Evolutionary conservation across 2,113 vertebrate genomes (phyloP).

Genomic region (Grus americana): DNA sequence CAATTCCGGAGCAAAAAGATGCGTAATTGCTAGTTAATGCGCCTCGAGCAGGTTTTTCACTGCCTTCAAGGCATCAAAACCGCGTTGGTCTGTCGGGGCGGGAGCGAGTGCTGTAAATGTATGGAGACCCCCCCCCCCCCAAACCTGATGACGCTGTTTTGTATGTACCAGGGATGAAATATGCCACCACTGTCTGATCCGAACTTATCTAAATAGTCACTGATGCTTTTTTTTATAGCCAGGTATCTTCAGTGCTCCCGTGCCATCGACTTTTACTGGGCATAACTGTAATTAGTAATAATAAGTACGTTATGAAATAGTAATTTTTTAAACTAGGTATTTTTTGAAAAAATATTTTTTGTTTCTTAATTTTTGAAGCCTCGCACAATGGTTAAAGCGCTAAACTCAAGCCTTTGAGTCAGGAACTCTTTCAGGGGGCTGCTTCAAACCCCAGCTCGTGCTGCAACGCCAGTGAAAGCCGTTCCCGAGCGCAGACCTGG

Average conservation of each 20-base stretch:
- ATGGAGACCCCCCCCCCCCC: background rate
- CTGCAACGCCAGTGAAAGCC: background rate
- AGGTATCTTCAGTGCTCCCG: background rate
- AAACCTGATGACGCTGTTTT: background rate
- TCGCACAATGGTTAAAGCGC: background rate
- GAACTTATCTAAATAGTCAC: background rate
- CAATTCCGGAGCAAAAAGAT: background rate
- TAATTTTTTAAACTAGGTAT: fast-evolving
- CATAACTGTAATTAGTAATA: background rate
- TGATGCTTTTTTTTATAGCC: background rate
- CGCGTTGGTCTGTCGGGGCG: background rate
- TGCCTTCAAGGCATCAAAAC: background rate
- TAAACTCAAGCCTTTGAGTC: background rate
- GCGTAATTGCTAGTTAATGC: background rate
- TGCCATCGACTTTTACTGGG: background rate
- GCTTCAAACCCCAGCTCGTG: too few relatives aligned
- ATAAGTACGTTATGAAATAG: background rate
- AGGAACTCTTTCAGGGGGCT: background rate
- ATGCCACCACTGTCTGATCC: fast-evolving
- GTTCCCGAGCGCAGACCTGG: fast-evolving
- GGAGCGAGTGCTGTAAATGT: background rate
- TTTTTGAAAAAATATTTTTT: background rate
- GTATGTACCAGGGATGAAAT: background rate
- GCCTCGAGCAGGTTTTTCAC: fast-evolving
- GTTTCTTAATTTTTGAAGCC: background rate